phyloP scores from a whole-genome alignment of 2,113 vertebrate species.

The Pipra filicauda region DNA sequence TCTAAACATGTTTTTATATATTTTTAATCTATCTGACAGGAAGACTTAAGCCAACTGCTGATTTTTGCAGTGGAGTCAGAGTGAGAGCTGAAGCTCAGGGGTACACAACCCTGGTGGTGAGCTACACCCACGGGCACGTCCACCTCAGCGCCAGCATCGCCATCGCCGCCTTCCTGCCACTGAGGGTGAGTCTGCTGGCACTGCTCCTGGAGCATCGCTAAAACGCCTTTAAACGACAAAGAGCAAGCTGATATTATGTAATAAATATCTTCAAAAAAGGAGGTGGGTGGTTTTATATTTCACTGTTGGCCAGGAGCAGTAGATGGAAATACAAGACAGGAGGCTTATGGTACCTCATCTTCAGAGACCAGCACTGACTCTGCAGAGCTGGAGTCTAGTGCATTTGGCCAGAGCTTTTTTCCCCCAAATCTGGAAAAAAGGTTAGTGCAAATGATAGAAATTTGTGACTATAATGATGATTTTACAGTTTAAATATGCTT shows the following conservation, averaged over 20 bases:
- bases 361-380: neutral
- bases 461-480: neutral
- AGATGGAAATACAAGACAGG: neutral
- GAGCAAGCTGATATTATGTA: neutral
- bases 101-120: slow-evolving; percentile 81
- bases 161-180: slow-evolving; percentile 84
- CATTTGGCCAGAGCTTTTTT: neutral
- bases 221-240: neutral
- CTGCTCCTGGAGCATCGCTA: neutral
- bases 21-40: slow-evolving; percentile 67
- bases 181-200: slow-evolving; percentile 76
- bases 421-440: neutral
- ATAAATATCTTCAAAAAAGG: accelerated
- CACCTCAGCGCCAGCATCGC: slow-evolving; percentile 87
- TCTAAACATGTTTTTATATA: neutral
- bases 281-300: neutral
- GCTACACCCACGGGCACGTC: slow-evolving; percentile 81
- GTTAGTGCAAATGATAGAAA: neutral
- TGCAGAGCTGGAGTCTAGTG: neutral
- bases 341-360: neutral
- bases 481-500: neutral
- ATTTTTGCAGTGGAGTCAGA: slow-evolving; percentile 85
- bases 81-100: slow-evolving; percentile 83
- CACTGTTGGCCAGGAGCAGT: neutral
- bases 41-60: slow-evolving; percentile 74